phyloP scores from a whole-genome alignment of 2,888 invertebrate genomes.

The Antheraea assamensis region DNA sequence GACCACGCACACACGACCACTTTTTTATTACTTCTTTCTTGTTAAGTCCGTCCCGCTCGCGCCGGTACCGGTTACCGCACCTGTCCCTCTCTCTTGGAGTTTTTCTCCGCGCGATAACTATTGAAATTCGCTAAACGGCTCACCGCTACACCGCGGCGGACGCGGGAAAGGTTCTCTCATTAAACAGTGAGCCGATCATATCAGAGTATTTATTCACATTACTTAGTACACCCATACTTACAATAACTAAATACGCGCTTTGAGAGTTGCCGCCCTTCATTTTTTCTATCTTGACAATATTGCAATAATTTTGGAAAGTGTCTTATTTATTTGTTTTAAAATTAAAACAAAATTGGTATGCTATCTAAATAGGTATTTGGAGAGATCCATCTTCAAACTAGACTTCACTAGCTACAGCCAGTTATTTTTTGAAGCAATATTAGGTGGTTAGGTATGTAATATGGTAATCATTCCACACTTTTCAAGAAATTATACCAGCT shows the following conservation, averaged over 20 bases:
- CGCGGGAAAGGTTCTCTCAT: constrained; percentile 80
- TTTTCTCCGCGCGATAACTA: constrained; percentile 81
- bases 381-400: not conserved
- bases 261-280: constrained; percentile 41
- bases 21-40: constrained; percentile 82
- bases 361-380: not conserved
- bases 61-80: constrained; percentile 49
- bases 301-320: not conserved
- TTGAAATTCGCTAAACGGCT: constrained; percentile 82
- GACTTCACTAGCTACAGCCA: not conserved
- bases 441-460: too few relatives aligned
- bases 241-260: constrained; percentile 71
- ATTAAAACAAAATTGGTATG: not conserved
- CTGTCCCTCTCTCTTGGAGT: constrained; percentile 70
- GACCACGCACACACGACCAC: constrained; percentile 78
- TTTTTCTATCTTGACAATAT: not conserved
- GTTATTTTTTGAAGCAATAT: not conserved
- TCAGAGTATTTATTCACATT: constrained; percentile 77
- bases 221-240: constrained; percentile 63
- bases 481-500: too few relatives aligned
- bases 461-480: too few relatives aligned
- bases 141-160: constrained; percentile 57
- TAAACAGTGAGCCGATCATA: constrained; percentile 79
- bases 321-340: not conserved
- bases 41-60: constrained; percentile 71